Percentiles rank a stretch among this genome's conserved stretches.
phyloP scores from a whole-genome alignment of 2,797 vertebrate genomes.

The Hirundo rustica region DNA sequence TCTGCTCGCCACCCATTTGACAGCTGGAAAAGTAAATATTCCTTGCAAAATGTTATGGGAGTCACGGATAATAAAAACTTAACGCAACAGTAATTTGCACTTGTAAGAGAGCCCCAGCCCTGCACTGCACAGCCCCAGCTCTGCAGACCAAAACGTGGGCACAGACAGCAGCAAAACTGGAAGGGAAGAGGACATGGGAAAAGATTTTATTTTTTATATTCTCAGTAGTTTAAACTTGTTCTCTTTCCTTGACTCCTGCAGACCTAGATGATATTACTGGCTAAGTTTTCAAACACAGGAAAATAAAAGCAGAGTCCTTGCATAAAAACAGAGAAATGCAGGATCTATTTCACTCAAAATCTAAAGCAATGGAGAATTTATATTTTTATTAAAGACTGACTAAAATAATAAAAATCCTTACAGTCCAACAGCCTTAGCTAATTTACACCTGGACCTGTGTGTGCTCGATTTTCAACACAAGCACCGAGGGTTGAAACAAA shows the following conservation, averaged over 20 bases:
- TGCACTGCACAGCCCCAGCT: not conserved
- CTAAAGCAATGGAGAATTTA: not conserved
- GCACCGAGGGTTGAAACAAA: not conserved
- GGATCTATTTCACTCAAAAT: not conserved
- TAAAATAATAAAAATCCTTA: not conserved
- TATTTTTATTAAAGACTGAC: not conserved
- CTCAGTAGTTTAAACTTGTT: not conserved
- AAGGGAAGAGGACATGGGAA: not conserved
- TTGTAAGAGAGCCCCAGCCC: not conserved
- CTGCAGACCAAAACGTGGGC: not conserved
- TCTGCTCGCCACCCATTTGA: not conserved
- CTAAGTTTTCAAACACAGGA: not conserved
- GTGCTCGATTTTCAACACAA: not conserved
- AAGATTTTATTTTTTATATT: not conserved
- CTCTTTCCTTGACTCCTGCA: not conserved
- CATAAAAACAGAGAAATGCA: not conserved
- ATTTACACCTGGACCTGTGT: not conserved
- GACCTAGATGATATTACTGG: not conserved
- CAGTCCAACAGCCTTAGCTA: not conserved
- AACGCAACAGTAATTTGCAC: not conserved
- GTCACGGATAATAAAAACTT: constrained; percentile 11
- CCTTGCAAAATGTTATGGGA: not conserved
- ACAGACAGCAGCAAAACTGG: not conserved
- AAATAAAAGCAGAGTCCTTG: not conserved
- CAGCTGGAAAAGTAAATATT: not conserved